Conservation (phyloP, 1,140 invertebrate genomes). For the Phenacoccus solenopsis region DNA sequence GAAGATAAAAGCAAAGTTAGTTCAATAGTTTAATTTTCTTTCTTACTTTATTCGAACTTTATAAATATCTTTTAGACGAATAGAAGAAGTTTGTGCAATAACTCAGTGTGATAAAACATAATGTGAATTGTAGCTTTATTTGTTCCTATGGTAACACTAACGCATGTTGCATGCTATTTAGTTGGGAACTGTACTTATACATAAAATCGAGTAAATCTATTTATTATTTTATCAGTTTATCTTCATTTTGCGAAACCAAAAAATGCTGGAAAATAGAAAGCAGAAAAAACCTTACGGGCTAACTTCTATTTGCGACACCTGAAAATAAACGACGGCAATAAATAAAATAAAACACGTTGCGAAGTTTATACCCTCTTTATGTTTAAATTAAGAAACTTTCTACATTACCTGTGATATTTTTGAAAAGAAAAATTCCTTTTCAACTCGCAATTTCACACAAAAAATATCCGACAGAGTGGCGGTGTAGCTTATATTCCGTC, state of each 20-base stretch:
- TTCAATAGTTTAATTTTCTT: conserved; percentile 3
- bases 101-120: background rate
- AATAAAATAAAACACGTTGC: conserved; percentile 3
- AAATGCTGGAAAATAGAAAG: background rate
- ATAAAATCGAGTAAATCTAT: background rate
- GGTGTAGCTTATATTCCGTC: no score
- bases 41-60: background rate
- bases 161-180: conserved; percentile 1
- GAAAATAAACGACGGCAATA: background rate
- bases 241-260: background rate
- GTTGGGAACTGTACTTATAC: background rate
- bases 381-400: conserved; percentile 3
- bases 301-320: background rate
- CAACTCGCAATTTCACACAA: background rate
- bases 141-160: conserved; percentile 1
- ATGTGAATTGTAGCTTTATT: background rate
- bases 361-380: background rate
- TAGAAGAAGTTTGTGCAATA: background rate
- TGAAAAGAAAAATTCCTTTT: background rate
- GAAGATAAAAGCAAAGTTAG: background rate
- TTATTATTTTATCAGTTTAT: conserved; percentile 4
- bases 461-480: no score
- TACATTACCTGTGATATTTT: background rate
- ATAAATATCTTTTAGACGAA: conserved; percentile 3
- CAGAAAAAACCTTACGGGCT: background rate